phyloP scores from a whole-genome alignment of 2,888 invertebrate genomes.

The Chelonus formosanus region DNA sequence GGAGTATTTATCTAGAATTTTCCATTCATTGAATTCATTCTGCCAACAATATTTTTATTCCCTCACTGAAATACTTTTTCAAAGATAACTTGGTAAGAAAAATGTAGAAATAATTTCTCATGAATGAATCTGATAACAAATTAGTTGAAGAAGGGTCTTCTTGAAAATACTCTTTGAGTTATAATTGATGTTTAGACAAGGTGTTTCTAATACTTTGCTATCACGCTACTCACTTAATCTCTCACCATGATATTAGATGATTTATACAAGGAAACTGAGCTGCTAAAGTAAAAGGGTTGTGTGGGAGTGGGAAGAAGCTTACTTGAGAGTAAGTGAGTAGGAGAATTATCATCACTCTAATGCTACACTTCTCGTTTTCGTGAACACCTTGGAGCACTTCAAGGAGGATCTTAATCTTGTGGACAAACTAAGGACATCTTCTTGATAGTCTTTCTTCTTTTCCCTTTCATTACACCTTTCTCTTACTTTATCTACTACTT shows the following conservation, averaged over 20 bases:
- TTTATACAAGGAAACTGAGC: conserved; percentile 32
- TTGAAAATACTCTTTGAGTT: conserved; percentile 35
- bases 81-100: neutral
- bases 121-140: neutral
- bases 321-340: conserved; percentile 2
- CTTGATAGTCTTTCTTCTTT: conserved; percentile 22
- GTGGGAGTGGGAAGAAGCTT: neutral
- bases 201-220: conserved; percentile 28
- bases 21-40: no score
- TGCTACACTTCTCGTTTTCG: conserved; percentile 14
- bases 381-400: conserved; percentile 19
- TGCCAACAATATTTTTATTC: no score
- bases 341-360: conserved; percentile 16
- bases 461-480: conserved; percentile 7
- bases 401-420: conserved; percentile 23
- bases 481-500: neutral
- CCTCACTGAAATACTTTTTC: no score
- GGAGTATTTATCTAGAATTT: no score
- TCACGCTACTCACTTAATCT: conserved; percentile 12
- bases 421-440: conserved; percentile 6
- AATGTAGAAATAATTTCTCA: neutral
- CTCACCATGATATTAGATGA: conserved; percentile 33
- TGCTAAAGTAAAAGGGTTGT: conserved; percentile 2
- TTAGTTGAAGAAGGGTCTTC: neutral
- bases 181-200: conserved; percentile 38